A percentile compares a stretch with the other conserved stretches of the same genome.
These are phyloP conservation scores for Leptodactylus fuscus DNA, from an alignment of 2,113 vertebrate genomes.

Conservation along the genomic window DNA sequence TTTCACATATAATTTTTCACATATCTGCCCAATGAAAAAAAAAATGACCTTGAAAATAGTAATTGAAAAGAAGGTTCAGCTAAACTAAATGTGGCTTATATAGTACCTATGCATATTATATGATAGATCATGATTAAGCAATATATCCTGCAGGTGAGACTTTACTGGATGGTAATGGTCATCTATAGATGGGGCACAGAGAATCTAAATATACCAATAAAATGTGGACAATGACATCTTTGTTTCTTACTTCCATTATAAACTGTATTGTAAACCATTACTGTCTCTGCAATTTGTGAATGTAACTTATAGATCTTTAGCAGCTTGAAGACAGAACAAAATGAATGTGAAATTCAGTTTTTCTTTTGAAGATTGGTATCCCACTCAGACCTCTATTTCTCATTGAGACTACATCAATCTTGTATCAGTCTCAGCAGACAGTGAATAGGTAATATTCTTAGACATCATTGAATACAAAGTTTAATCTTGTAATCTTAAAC, in stretches of 20 bases:
- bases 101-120: too few species aligned
- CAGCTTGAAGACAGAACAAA: slow-evolving; percentile 23
- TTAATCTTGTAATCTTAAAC: background rate
- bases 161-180: too few species aligned
- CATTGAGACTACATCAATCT: background rate
- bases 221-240: background rate
- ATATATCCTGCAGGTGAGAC: too few species aligned
- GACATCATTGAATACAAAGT: background rate
- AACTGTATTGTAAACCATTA: background rate
- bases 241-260: background rate
- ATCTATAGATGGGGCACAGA: too few species aligned
- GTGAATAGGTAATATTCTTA: slow-evolving; percentile 1
- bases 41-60: too few species aligned
- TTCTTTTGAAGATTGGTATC: slow-evolving; percentile 1
- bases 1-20: too few species aligned
- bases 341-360: slow-evolving; percentile 1
- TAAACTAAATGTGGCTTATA: too few species aligned
- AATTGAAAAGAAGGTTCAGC: too few species aligned
- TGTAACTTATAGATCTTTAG: background rate
- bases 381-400: background rate
- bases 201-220: background rate
- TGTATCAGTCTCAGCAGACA: background rate
- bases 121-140: too few species aligned
- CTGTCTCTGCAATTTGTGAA: background rate
- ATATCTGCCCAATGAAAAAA: too few species aligned